These are phyloP conservation scores for Melinopterus prodromus DNA, from an alignment of 2,888 invertebrate genomes.

Conservation along the genomic window DNA sequence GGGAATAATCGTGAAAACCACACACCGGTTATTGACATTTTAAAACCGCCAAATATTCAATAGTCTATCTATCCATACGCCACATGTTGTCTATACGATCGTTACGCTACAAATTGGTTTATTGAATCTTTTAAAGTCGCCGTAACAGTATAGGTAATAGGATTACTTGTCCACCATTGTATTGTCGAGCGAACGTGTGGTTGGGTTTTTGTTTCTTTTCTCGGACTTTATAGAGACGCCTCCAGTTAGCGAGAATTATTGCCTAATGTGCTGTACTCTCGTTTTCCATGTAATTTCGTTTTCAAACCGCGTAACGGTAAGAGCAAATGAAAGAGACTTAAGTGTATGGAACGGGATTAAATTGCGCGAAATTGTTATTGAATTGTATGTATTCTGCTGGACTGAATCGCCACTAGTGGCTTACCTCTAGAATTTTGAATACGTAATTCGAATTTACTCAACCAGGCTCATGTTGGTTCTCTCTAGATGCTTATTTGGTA, in stretches of 20 bases:
- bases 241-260: background rate
- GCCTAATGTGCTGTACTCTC: background rate
- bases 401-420: background rate
- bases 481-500: background rate
- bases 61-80: background rate
- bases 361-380: background rate
- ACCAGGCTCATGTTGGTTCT: background rate
- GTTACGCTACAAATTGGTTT: constrained; percentile 4
- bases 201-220: background rate
- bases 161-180: background rate
- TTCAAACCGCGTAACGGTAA: background rate
- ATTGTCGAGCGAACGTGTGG: background rate
- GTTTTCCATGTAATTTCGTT: background rate
- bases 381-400: background rate
- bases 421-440: background rate
- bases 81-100: background rate
- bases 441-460: constrained; percentile 4
- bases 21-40: background rate
- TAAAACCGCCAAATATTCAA: constrained; percentile 4
- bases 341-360: background rate
- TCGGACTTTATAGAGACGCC: background rate
- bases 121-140: background rate
- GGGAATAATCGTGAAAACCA: background rate
- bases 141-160: background rate
- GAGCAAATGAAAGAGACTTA: background rate